Conservation (phyloP, 2,797 vertebrate species). For the Coilia nasus region DNA sequence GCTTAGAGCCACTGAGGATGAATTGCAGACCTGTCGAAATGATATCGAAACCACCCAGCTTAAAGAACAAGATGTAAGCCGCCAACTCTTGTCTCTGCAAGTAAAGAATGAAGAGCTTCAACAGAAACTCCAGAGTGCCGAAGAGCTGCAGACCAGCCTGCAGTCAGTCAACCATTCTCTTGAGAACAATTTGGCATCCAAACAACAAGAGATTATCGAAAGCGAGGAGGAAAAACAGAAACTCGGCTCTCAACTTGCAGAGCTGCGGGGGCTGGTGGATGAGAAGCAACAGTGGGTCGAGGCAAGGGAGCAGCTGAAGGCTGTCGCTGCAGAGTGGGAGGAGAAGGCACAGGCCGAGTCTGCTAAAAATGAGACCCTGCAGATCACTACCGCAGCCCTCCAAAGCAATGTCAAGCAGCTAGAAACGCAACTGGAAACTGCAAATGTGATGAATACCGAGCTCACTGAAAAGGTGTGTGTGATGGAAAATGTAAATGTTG, state of each 20-base stretch:
- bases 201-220: conserved; percentile 60
- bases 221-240: conserved; percentile 65
- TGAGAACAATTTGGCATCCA: conserved; percentile 59
- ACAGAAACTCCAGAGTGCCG: conserved; percentile 66
- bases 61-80: conserved; percentile 64
- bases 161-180: conserved; percentile 56
- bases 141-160: conserved; percentile 61
- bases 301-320: conserved; percentile 61
- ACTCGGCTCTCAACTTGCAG: conserved; percentile 69
- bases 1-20: conserved; percentile 65
- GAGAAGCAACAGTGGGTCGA: conserved; percentile 65
- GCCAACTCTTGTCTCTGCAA: conserved; percentile 62
- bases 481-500: not conserved
- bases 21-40: conserved; percentile 58
- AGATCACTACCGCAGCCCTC: conserved; percentile 56
- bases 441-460: conserved; percentile 61
- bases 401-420: conserved; percentile 65
- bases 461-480: conserved; percentile 77
- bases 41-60: conserved; percentile 63
- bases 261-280: conserved; percentile 61
- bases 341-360: conserved; percentile 61
- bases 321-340: conserved; percentile 59
- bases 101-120: conserved; percentile 65
- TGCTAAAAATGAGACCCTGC: conserved; percentile 55
- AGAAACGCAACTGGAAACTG: conserved; percentile 70